phyloP scores from a whole-genome alignment of 1,140 invertebrate genomes.

The Arctopsyche grandis region DNA sequence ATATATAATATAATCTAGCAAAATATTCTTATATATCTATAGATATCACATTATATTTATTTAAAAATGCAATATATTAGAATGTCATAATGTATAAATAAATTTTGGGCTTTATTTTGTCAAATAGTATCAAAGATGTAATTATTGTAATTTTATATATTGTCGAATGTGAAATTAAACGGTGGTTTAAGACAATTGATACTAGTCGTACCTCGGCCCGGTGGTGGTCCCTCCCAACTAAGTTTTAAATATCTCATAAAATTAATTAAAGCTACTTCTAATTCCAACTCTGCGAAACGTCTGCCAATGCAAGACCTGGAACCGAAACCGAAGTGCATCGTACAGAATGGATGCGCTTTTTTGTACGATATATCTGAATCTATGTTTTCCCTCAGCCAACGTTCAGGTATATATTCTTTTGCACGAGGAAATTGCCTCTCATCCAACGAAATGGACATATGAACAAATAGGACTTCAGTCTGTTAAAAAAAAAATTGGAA shows the following conservation, averaged over 20 bases:
- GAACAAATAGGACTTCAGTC: conserved; percentile 65
- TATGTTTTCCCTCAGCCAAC: conserved; percentile 66
- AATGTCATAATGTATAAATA: too few species aligned
- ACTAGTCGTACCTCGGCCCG: conserved; percentile 55
- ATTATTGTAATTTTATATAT: too few species aligned
- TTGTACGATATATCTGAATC: conserved; percentile 60
- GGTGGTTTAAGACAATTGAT: conserved; percentile 60
- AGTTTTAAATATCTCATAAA: conserved; percentile 69
- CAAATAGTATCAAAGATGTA: too few species aligned
- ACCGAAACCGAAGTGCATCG: conserved; percentile 72
- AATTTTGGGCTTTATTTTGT: too few species aligned
- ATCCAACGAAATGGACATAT: conserved; percentile 62
- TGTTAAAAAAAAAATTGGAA: conserved; percentile 45
- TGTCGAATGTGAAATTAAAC: conserved; percentile 62
- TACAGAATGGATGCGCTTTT: conserved; percentile 68
- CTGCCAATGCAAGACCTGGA: conserved; percentile 69
- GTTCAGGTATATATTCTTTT: conserved; percentile 68
- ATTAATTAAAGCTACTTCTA: conserved; percentile 72
- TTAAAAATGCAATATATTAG: too few species aligned
- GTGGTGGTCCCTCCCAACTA: conserved; percentile 64
- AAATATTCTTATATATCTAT: too few species aligned
- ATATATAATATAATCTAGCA: too few species aligned
- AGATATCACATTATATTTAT: too few species aligned
- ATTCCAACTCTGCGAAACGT: conserved; percentile 77
- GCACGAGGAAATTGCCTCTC: conserved; percentile 66